These are phyloP conservation scores for Abrostola triplasia DNA, from an alignment of 2,888 invertebrate genomes.

Conservation along the genomic window DNA sequence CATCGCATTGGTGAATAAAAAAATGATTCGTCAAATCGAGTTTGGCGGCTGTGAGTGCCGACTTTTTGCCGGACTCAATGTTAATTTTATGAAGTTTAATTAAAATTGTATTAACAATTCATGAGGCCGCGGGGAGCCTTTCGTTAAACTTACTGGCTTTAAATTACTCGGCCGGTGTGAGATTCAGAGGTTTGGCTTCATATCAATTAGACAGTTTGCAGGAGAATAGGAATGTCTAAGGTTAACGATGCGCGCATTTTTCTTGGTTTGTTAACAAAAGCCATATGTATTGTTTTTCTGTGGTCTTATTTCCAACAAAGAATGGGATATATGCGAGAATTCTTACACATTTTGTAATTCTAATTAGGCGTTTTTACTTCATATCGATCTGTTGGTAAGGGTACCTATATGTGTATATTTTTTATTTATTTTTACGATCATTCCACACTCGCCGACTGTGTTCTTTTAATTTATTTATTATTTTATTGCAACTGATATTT, in stretches of 20 bases:
- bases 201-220: conserved; percentile 48
- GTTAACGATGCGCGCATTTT: conserved; percentile 33
- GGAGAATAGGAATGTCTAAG: conserved; percentile 31
- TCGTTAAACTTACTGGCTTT: conserved; percentile 55
- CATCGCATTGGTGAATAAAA: conserved; percentile 42
- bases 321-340: conserved; percentile 10
- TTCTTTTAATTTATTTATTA: background rate
- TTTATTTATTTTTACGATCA: background rate
- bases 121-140: conserved; percentile 70
- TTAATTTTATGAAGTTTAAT: conserved; percentile 73
- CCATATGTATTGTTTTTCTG: conserved; percentile 13
- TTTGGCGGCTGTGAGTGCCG: conserved; percentile 45
- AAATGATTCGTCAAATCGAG: conserved; percentile 55
- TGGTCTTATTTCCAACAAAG: conserved; percentile 6
- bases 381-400: background rate
- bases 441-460: background rate
- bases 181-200: conserved; percentile 26
- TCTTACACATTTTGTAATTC: conserved; percentile 2
- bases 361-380: conserved; percentile 8
- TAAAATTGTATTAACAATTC: conserved; percentile 76
- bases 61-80: conserved; percentile 55
- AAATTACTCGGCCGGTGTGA: conserved; percentile 53
- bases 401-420: background rate
- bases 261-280: conserved; percentile 22
- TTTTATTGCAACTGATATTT: background rate